These are phyloP conservation scores for Atethmia centrago DNA, from an alignment of 2,888 invertebrate genomes.

Conservation along the genomic window DNA sequence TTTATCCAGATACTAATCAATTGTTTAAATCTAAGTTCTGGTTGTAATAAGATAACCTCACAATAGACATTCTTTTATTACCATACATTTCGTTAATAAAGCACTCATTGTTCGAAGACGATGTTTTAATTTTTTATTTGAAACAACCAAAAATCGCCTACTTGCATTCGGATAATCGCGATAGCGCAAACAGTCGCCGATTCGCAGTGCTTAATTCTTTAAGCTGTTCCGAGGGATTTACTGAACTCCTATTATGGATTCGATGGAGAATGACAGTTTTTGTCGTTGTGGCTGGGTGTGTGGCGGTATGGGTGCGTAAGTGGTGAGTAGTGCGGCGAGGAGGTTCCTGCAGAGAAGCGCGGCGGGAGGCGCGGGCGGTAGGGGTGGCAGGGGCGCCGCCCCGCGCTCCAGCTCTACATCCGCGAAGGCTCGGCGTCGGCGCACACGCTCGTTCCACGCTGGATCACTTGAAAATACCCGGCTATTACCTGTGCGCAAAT, in stretches of 20 bases:
- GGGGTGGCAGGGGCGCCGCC: constrained; percentile 56
- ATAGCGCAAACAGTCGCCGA: background rate
- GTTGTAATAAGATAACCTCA: constrained; percentile 85
- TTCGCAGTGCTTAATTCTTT: background rate
- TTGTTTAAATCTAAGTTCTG: constrained; percentile 76
- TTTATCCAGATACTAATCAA: constrained; percentile 64
- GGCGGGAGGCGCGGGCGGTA: constrained; percentile 71
- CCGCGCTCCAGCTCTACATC: constrained; percentile 93
- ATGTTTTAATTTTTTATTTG: constrained; percentile 42
- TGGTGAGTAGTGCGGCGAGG: constrained; percentile 83
- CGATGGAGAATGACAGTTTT: constrained; percentile 92
- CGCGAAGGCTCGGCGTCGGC: constrained; percentile 91
- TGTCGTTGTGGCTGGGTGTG: constrained; percentile 74
- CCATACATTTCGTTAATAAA: constrained; percentile 90
- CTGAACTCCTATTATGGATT: constrained; percentile 92
- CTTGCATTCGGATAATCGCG: background rate
- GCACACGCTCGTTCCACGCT: constrained; percentile 90
- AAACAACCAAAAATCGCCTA: background rate
- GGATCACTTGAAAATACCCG: constrained; percentile 78
- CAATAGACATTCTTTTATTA: constrained; percentile 86
- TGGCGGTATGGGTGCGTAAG: constrained; percentile 79
- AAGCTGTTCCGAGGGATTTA: constrained; percentile 63
- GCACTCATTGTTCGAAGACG: constrained; percentile 88
- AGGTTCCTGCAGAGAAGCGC: constrained; percentile 88
- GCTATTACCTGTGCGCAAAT: constrained; percentile 71